Evolutionary conservation across 2,797 vertebrate species (phyloP), one percentile per base, ranked within the genome.

Genomic region (Sparidentex hasta): DNA sequence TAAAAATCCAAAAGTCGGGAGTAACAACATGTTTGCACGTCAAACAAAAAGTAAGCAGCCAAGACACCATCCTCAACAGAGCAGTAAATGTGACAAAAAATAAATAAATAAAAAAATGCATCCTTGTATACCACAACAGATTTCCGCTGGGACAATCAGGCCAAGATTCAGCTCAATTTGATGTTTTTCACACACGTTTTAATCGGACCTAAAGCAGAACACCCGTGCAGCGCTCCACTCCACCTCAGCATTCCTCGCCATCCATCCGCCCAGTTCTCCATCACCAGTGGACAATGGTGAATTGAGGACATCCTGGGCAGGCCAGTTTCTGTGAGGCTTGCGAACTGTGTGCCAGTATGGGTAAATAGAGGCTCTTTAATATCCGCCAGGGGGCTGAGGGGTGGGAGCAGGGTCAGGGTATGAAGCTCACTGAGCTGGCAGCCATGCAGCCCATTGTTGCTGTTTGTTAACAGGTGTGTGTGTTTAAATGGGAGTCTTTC

Each of bases 351-450:
- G 91, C 90, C 91, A 93, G 85, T 87, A 87, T 91, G 85, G 90
- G 88, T 90, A 94, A 95, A 94, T 94, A 95, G 92, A 93, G 87
- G 87, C 89, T 88, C 90, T 95, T 95, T 96, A 91, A 94, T 92
- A 93, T 92, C 90, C 77, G 63, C 78, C 74, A 82, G 83, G 65
- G 77, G 4, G 82, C 79, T 11, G 72, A 89, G 74, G 81, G 87
- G 87, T 82, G 80, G 81, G 87, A 85, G 87, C 57, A 74, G 72
- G 90, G 88, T 90, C 89, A 87, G 81, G 74, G 67, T 87, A 87
- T 80, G 78, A 85, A 86, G 87, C 91, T 93, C 91, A 92, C 90
- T 90, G 85, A 88, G 75, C 89, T 92, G 90, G 90, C 91, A 89
- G 90, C 90, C 85, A 88, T 92, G 93, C 88, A 90, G 91, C 77